Base-by-base conservation (phyloP, 2,888 invertebrate species). In the Trichopria drosophilae region DNA sequence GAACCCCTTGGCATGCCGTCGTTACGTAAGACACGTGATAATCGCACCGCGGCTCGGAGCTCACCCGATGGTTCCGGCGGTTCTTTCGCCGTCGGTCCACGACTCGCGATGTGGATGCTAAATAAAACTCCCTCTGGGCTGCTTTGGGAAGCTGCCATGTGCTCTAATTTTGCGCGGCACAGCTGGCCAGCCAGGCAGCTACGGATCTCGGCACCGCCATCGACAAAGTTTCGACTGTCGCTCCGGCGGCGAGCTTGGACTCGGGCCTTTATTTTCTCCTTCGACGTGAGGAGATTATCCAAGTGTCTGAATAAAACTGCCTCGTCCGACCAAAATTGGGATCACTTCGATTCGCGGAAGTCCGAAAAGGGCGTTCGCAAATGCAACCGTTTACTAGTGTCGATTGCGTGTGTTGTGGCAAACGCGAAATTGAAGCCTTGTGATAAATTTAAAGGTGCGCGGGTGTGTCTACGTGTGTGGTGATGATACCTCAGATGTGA, bases 61-160 rank as follows among this genome's bases (percentile, higher is more conserved):
- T 18, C 15, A 28, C 18, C 40, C 26, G n/a, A 26, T 15, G 28
- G 7, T 42, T 22, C 9, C 19, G 39, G 16, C 20, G 46, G 39
- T 37, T 44, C 44, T 45, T 43, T 40, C 22, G 35, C 20, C 34
- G 23, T 23, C 22, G n/a, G 26, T 35, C 43, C 46, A 48, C 48
- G 60, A 41, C 53, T 60, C 63, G 53, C 62, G 65, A 67, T 66
- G 67, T 66, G 65, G 69, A 71, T 71, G 72, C 73, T 74, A 73
- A 73, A 73, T 73, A 73, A 74, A 73, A 72, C 72, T 71, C 60
- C 69, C 72, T 71, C 64, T 60, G 66, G 68, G 72, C 72, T 70
- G 64, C 62, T 64, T 62, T 72, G 72, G 71, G 68, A 63, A 60
- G 64, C 63, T 73, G 73, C 73, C 71, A 71, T 69, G 64, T 69